Percentiles rank a stretch among this genome's conserved stretches.
Evolutionary conservation across 2,113 vertebrate species (phyloP).

Genomic region (Platysteira castanea): DNA sequence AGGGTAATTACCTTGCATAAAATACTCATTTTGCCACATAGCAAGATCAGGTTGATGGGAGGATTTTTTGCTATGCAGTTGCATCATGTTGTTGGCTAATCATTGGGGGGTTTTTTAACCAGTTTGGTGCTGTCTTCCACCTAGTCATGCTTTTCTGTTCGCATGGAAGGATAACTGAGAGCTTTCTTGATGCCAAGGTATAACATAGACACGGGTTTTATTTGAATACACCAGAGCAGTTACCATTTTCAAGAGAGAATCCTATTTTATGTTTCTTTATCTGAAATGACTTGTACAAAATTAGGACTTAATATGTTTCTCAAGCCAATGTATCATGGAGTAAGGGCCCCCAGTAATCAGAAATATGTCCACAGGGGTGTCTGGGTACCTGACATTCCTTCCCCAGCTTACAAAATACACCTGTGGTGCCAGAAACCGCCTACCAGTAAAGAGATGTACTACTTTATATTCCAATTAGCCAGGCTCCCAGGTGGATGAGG

Average conservation of each 20-base stretch:
- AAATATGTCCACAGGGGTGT: rapidly evolving
- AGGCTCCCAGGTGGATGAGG: background rate
- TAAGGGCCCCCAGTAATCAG: background rate
- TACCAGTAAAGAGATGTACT: background rate
- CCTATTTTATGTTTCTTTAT: background rate
- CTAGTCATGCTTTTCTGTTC: background rate
- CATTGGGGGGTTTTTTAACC: background rate
- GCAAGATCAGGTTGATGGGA: background rate
- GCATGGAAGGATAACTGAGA: background rate
- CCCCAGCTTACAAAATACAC: background rate
- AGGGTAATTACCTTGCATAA: background rate
- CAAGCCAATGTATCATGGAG: background rate
- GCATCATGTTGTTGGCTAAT: background rate
- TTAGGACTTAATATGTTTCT: background rate
- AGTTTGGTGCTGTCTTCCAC: background rate
- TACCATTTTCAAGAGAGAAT: background rate
- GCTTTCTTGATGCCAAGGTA: background rate
- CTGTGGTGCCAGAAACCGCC: background rate
- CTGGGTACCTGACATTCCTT: background rate
- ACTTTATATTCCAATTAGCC: background rate
- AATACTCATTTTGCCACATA: background rate
- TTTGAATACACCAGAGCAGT: background rate
- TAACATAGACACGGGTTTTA: background rate
- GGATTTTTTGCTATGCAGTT: background rate
- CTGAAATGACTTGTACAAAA: background rate